Evolutionary conservation across 2,113 vertebrate genomes (phyloP).

Genomic region (Octodon degus): DNA sequence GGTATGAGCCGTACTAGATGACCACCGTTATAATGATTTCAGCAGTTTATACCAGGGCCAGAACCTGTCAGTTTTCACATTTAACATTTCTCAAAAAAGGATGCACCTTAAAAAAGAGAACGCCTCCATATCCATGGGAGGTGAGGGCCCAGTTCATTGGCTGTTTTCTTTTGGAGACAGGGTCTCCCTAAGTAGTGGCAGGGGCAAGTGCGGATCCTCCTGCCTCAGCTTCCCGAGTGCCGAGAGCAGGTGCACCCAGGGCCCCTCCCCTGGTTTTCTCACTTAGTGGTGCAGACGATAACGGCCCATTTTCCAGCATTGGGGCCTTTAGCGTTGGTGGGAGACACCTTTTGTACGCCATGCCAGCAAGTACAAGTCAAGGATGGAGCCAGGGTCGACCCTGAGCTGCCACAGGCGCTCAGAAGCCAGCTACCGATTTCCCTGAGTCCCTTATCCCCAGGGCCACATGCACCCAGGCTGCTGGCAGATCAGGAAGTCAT

Average conservation of each 20-base stretch:
- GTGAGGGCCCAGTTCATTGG: not conserved
- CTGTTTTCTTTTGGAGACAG: not conserved
- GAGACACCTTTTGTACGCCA: not conserved
- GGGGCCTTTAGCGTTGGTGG: not conserved
- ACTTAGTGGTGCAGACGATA: not conserved
- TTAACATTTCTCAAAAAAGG: not conserved
- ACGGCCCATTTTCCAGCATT: not conserved
- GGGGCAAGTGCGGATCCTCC: not conserved
- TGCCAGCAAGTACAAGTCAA: not conserved
- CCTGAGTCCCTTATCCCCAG: rapidly evolving
- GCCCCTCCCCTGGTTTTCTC: not conserved
- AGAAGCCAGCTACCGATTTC: not conserved
- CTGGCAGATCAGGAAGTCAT: not conserved
- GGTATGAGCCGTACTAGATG: no score
- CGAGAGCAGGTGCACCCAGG: not conserved
- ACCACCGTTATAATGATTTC: no score
- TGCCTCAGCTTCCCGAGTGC: not conserved
- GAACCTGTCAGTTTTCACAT: not conserved
- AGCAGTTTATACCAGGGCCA: no score
- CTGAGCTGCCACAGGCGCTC: not conserved
- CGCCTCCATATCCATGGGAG: not conserved
- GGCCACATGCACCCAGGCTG: not conserved
- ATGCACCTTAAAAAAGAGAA: not conserved
- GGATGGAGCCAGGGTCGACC: not conserved
- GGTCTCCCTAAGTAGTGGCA: not conserved